Percentiles rank a stretch among this genome's conserved stretches.
Evolutionary conservation across 2,797 vertebrate species (phyloP).

Genomic region (Enteromius fasciolatus): DNA sequence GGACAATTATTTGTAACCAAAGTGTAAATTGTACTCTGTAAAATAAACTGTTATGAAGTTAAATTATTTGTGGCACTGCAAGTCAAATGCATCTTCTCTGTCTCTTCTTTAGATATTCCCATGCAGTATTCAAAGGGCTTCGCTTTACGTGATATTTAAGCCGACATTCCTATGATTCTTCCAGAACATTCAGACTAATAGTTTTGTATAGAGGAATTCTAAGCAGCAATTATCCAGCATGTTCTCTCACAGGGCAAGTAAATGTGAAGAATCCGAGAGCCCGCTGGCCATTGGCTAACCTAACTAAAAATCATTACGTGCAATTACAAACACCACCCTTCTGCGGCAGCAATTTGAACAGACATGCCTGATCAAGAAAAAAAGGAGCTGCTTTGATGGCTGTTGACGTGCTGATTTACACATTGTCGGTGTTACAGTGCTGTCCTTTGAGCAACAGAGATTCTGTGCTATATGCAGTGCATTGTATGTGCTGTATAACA

Average conservation of each 20-base stretch:
- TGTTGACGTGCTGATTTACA: slow-evolving; percentile 8
- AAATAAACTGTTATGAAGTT: slow-evolving; percentile 44
- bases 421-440: background rate
- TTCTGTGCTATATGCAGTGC: background rate
- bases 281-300: slow-evolving; percentile 48
- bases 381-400: slow-evolving; percentile 2
- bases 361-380: slow-evolving; percentile 52
- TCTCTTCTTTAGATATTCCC: slow-evolving; percentile 3
- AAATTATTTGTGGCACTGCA: slow-evolving; percentile 27
- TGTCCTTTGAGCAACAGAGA: background rate
- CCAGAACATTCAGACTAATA: slow-evolving; percentile 25
- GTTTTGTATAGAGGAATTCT: slow-evolving; percentile 15
- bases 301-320: slow-evolving; percentile 54
- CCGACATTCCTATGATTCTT: slow-evolving; percentile 30
- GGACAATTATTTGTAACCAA: slow-evolving; percentile 43
- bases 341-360: slow-evolving; percentile 44
- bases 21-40: slow-evolving; percentile 50
- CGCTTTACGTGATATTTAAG: background rate
- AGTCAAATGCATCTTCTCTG: slow-evolving; percentile 1
- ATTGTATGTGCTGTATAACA: background rate
- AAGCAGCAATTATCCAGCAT: background rate
- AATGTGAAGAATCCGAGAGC: slow-evolving; percentile 50
- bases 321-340: slow-evolving; percentile 56
- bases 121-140: background rate
- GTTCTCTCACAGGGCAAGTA: slow-evolving; percentile 51